A percentile compares a stretch with the other conserved stretches of the same genome.
phyloP scores from a whole-genome alignment of 2,888 invertebrate genomes.

The Callosobruchus maculatus region DNA sequence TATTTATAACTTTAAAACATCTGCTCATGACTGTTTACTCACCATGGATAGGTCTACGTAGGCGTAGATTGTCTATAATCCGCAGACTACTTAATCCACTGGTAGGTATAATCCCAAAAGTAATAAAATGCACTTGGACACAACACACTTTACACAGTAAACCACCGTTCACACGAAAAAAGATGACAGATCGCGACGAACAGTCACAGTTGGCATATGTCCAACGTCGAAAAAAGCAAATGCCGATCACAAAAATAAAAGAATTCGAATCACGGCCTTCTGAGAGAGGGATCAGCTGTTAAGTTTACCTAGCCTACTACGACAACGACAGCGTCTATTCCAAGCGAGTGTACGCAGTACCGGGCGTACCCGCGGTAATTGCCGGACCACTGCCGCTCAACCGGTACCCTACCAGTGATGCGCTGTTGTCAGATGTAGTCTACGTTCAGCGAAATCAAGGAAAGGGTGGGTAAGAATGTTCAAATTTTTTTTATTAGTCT shows the following conservation, averaged over 20 bases:
- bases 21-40: background rate
- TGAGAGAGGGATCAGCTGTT: background rate
- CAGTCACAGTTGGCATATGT: background rate
- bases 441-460: background rate
- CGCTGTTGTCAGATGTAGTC: background rate
- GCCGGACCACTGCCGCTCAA: background rate
- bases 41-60: background rate
- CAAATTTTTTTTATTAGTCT: too few species aligned
- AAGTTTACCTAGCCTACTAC: background rate
- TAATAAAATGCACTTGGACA: background rate
- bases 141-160: background rate
- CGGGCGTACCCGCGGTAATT: background rate
- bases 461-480: too few species aligned
- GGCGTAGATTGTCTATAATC: too few species aligned
- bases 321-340: background rate
- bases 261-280: background rate
- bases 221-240: background rate
- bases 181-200: background rate
- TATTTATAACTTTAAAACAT: background rate
- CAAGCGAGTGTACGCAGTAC: background rate
- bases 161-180: background rate
- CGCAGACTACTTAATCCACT: too few species aligned
- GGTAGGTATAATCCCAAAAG: background rate
- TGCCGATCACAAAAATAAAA: background rate
- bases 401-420: background rate